These are phyloP conservation scores for Pao palembangensis DNA, from an alignment of 2,113 vertebrate genomes.

Conservation along the genomic window DNA sequence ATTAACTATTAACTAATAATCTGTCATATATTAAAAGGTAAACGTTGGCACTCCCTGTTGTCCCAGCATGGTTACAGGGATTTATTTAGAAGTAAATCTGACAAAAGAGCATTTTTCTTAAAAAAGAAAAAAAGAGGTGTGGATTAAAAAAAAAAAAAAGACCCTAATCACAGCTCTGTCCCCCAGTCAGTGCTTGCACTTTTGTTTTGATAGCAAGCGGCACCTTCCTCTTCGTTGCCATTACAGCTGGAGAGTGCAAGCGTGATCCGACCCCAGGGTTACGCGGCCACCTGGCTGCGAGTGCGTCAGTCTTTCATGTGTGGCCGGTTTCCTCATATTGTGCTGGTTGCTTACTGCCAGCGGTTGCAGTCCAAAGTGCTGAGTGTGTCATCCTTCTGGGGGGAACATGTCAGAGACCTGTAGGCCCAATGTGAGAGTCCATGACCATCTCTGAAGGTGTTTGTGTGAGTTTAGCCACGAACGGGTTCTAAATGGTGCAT, in stretches of 20 bases:
- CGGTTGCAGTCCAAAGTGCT: slow-evolving; percentile 14
- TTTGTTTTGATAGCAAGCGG: slow-evolving; percentile 58
- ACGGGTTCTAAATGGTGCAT: no score
- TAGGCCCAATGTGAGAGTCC: background rate
- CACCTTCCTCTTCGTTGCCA: slow-evolving; percentile 44
- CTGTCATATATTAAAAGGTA: no score
- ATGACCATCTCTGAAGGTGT: no score
- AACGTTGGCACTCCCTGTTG: no score
- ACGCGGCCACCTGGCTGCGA: slow-evolving; percentile 56
- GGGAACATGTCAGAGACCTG: background rate
- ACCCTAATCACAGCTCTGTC: background rate
- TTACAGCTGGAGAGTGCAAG: slow-evolving; percentile 37
- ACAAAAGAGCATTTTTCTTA: no score
- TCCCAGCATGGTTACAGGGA: no score
- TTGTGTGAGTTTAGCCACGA: no score
- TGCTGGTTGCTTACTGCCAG: slow-evolving; percentile 32
- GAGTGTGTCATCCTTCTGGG: slow-evolving; percentile 19
- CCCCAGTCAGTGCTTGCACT: slow-evolving; percentile 1
- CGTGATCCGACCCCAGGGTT: slow-evolving; percentile 34
- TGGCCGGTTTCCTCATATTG: slow-evolving; percentile 71
- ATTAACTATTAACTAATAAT: no score
- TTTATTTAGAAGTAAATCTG: no score
- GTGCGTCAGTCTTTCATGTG: slow-evolving; percentile 61
- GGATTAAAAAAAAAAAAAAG: background rate
- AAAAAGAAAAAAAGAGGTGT: no score